Base-by-base conservation (phyloP, 2,888 invertebrate genomes). In the Anagyrus pseudococci region DNA sequence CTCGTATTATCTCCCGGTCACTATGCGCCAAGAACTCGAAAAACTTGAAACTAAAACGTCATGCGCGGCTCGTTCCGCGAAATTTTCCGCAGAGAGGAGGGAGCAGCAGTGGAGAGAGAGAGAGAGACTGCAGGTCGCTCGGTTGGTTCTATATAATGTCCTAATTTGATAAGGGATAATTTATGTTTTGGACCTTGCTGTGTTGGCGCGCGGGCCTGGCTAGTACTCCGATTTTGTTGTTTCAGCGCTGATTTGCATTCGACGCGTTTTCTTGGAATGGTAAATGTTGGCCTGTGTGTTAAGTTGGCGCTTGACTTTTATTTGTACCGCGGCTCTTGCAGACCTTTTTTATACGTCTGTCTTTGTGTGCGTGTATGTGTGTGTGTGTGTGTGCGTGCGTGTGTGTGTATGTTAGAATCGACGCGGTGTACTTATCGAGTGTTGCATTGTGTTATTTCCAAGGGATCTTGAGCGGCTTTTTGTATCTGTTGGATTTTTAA, bases 131-230 rank as follows among this genome's bases (percentile, higher is more conserved):
- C n/a, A 43, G 40, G 40, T 7, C 43, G 33, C 10, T 15, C 33
- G 33, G 33, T 15, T 37, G 33, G n/a, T n/a, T n/a, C n/a, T n/a
- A n/a, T 8, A 15, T 8, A 4, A 37, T 25, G 62, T 23, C 29
- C 62, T n/a, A 56, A 44, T 56, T 62, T 23, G 56, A 62, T 62
- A 62, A 57, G 61, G 10, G 20, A 13, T 25, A 62, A 58, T 62
- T 52, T 62, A 62, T 62, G 61, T 50, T 61, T 55, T 48, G n/a
- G 7, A 48, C 41, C 29, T 41, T 19, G 19, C 26, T 7, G 17
- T 17, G 43, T 17, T n/a, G 13, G n/a, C n/a, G 17, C 15, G n/a
- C 43, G n/a, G 43, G 43, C 43, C 19, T 17, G 19, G n/a, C n/a
- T 4, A 4, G 7, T 6, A 6, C 10, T 47, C 17, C 23, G 56